phyloP scores from a whole-genome alignment of 2,797 vertebrate species.

The Scolopax bukidnonensis region DNA sequence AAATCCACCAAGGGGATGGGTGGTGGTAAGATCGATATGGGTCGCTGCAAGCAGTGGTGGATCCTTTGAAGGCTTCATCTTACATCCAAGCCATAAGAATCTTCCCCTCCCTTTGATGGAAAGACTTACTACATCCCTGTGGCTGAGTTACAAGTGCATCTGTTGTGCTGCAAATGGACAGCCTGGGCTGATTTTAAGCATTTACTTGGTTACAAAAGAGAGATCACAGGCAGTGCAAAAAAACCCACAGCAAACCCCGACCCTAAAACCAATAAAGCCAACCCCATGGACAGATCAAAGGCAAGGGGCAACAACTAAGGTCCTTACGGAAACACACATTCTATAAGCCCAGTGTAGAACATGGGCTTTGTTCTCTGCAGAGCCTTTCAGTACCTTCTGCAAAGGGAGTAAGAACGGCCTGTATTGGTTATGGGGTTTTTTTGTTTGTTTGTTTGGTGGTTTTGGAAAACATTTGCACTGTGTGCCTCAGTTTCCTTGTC shows the following conservation, averaged over 20 bases:
- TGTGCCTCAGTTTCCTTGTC: neutral
- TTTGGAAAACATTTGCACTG: neutral
- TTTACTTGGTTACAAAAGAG: neutral
- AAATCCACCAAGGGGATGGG: slow-evolving; percentile 42
- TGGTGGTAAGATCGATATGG: neutral
- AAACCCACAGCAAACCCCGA: too few species aligned
- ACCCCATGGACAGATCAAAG: neutral
- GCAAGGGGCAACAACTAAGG: neutral
- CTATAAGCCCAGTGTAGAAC: neutral
- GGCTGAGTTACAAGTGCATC: neutral
- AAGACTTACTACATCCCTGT: neutral
- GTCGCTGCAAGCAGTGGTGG: neutral
- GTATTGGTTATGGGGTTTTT: fast-evolving
- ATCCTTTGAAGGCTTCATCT: slow-evolving; percentile 17
- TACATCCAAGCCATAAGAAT: neutral
- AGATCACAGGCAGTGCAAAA: neutral
- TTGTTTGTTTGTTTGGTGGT: neutral
- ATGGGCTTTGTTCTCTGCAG: neutral
- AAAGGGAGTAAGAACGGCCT: neutral
- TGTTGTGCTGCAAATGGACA: neutral
- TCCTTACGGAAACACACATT: neutral
- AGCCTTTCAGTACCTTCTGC: neutral
- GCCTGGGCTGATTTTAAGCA: neutral
- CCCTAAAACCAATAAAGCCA: neutral
- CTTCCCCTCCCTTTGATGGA: neutral